Percentiles rank a stretch among this genome's conserved stretches.
Conservation (phyloP, 2,113 vertebrate genomes). For the Murina feae region DNA sequence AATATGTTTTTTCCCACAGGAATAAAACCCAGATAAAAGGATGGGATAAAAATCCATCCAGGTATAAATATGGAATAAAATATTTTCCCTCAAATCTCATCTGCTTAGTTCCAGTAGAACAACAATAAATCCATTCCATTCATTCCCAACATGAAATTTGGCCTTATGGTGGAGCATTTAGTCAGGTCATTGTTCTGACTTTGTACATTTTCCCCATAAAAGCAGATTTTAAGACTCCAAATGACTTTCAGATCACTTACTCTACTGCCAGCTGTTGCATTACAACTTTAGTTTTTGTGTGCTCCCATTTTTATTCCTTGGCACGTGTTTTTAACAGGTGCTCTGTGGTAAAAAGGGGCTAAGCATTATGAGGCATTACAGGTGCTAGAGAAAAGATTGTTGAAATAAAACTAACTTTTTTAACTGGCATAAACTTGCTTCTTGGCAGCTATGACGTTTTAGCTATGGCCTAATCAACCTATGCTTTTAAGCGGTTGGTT, state of each 20-base stretch:
- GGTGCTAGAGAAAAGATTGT: background rate
- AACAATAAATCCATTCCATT: background rate
- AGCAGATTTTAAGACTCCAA: slow-evolving; percentile 62
- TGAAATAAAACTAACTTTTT: background rate
- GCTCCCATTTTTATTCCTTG: slow-evolving; percentile 52
- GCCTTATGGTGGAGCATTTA: background rate
- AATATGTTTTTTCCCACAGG: background rate
- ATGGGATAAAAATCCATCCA: background rate
- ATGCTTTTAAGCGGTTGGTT: background rate
- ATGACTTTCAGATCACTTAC: slow-evolving; percentile 52
- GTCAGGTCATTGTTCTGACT: slow-evolving; percentile 26
- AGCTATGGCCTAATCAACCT: slow-evolving; percentile 21
- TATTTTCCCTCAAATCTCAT: background rate
- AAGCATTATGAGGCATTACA: background rate
- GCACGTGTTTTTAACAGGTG: slow-evolving; percentile 59
- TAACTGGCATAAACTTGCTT: slow-evolving; percentile 43
- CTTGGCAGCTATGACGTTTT: slow-evolving; percentile 43
- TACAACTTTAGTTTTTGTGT: slow-evolving; percentile 27
- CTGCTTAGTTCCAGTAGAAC: background rate
- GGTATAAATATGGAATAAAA: background rate
- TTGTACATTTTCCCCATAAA: background rate
- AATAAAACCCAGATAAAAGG: background rate
- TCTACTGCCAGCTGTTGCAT: slow-evolving; percentile 54
- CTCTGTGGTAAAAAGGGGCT: background rate
- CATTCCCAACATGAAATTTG: background rate